Conservation (phyloP, 2,797 vertebrate genomes). For the Notolabrus celidotus region DNA sequence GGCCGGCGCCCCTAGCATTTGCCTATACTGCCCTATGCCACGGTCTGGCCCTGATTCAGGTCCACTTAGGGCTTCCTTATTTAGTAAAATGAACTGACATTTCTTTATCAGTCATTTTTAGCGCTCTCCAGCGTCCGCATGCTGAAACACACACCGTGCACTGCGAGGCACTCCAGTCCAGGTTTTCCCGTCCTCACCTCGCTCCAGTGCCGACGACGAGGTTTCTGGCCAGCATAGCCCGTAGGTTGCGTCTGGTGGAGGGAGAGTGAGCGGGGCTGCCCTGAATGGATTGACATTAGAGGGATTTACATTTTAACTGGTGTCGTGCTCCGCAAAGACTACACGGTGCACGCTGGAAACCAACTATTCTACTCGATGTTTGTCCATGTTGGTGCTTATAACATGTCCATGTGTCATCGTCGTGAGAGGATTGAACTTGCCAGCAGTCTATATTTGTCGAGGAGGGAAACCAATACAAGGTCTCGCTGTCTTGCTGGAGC, state of each 20-base stretch:
- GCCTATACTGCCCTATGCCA: no score
- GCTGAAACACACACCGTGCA: neutral
- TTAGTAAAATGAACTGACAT: no score
- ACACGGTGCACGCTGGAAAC: constrained; percentile 39
- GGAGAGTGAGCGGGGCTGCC: constrained; percentile 77
- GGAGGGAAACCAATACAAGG: constrained; percentile 82
- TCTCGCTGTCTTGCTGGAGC: constrained; percentile 80
- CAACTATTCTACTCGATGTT: constrained; percentile 27
- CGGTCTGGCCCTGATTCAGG: no score
- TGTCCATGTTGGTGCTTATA: constrained; percentile 34
- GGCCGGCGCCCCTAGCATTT: no score
- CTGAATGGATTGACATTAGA: constrained; percentile 77
- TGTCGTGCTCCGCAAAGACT: constrained; percentile 60
- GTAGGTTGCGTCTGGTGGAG: constrained; percentile 78
- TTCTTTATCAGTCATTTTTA: neutral
- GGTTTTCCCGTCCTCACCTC: constrained; percentile 73
- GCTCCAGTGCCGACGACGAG: constrained; percentile 71
- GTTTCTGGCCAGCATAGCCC: constrained; percentile 68
- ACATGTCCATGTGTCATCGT: constrained; percentile 74
- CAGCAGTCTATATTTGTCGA: constrained; percentile 78
- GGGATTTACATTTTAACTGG: constrained; percentile 77
- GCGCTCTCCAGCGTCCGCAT: constrained; percentile 4
- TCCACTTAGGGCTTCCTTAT: no score
- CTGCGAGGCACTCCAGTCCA: constrained; percentile 71
- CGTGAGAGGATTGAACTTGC: constrained; percentile 66